phyloP scores from a whole-genome alignment of 2,888 invertebrate species.

The Aleiodes alternator region DNA sequence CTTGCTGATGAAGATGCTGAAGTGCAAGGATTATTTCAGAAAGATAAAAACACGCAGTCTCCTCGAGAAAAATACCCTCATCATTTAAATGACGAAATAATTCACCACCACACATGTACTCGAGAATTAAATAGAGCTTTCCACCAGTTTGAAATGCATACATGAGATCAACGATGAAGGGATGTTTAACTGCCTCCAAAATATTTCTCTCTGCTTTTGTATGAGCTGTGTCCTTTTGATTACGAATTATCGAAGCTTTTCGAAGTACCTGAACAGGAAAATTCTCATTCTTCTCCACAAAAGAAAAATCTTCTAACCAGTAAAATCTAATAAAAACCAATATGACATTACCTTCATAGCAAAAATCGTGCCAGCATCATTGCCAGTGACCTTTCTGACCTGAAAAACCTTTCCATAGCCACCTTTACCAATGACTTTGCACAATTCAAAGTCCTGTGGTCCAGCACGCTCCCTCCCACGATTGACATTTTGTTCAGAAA shows the following conservation, averaged over 20 bases:
- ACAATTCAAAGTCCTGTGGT: slow-evolving; percentile 87
- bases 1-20: slow-evolving; percentile 82
- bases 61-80: slow-evolving; percentile 86
- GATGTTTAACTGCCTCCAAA: slow-evolving; percentile 85
- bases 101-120: slow-evolving; percentile 86
- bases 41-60: slow-evolving; percentile 83
- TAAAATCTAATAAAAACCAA: background rate
- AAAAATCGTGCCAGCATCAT: slow-evolving; percentile 82
- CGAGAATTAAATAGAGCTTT: slow-evolving; percentile 84
- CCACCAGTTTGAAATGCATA: slow-evolving; percentile 88
- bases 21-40: slow-evolving; percentile 84
- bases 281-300: background rate
- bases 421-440: slow-evolving; percentile 85
- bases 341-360: slow-evolving; percentile 82
- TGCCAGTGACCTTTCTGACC: slow-evolving; percentile 81
- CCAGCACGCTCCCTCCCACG: slow-evolving; percentile 91
- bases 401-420: slow-evolving; percentile 86
- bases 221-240: slow-evolving; percentile 87
- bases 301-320: background rate
- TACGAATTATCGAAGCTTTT: slow-evolving; percentile 84
- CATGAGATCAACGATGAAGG: slow-evolving; percentile 85
- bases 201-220: slow-evolving; percentile 88
- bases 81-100: slow-evolving; percentile 85
- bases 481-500: slow-evolving; percentile 87
- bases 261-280: slow-evolving; percentile 74